Conservation (phyloP, 2,797 vertebrate genomes). For the Macropus fuliginosus region DNA sequence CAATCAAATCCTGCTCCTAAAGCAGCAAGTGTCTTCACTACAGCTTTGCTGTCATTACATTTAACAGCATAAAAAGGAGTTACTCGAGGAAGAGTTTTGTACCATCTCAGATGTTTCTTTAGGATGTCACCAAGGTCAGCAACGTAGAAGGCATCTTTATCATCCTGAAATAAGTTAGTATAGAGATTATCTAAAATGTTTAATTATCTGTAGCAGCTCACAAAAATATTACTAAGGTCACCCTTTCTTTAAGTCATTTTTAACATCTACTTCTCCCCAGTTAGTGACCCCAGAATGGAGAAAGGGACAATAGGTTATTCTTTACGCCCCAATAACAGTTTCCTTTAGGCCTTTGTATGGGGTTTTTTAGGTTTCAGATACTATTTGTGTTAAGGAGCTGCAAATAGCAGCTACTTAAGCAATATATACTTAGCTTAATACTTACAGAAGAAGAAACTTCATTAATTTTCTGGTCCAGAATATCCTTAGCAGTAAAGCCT, state of each 20-base stretch:
- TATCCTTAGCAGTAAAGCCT: conserved; percentile 95
- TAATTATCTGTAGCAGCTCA: rapidly evolving
- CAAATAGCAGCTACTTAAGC: background rate
- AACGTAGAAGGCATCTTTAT: conserved; percentile 97
- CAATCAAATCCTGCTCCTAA: conserved; percentile 97
- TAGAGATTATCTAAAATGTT: background rate
- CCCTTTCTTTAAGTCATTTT: background rate
- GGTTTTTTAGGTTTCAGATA: background rate
- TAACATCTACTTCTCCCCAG: background rate
- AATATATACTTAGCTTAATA: conserved; percentile 51
- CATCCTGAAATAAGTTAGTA: conserved; percentile 88
- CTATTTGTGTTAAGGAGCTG: background rate
- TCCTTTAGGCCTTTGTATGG: background rate
- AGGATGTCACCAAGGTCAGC: conserved; percentile 96
- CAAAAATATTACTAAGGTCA: too few relatives aligned
- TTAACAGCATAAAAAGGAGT: conserved; percentile 97
- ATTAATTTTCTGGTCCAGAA: conserved; percentile 96
- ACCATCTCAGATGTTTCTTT: conserved; percentile 96
- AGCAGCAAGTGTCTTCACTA: conserved; percentile 92
- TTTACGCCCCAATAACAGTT: background rate
- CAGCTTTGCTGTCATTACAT: conserved; percentile 93
- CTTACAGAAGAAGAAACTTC: conserved; percentile 94
- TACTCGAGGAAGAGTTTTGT: conserved; percentile 91
- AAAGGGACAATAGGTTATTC: background rate
- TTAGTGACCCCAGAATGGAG: background rate